These are phyloP conservation scores for Drosophila carrolli DNA, from an alignment of 1,140 invertebrate genomes.

Conservation along the genomic window DNA sequence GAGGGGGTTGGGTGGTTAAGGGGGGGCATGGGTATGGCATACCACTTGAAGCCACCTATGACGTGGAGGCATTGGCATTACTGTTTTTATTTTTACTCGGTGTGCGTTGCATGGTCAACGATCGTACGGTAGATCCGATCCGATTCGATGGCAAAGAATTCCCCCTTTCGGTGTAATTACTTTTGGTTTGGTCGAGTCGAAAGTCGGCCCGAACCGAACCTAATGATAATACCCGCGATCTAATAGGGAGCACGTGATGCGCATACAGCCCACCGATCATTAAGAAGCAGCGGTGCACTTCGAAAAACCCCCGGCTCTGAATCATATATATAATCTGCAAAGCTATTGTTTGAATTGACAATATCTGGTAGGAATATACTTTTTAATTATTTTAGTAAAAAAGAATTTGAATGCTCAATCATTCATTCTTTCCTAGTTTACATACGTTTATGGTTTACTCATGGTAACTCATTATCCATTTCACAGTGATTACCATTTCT, in stretches of 20 bases:
- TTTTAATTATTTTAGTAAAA: too few relatives aligned
- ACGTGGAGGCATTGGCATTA: constrained; percentile 56
- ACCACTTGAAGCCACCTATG: constrained; percentile 38
- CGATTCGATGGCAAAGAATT: constrained; percentile 32
- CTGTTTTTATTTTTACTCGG: constrained; percentile 22
- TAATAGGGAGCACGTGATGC: constrained; percentile 69
- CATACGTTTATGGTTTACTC: too few relatives aligned
- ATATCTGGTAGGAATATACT: too few relatives aligned
- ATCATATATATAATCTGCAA: not conserved
- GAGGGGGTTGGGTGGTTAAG: not conserved
- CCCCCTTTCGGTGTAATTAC: constrained; percentile 33
- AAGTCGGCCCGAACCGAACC: constrained; percentile 41
- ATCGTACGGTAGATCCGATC: constrained; percentile 42
- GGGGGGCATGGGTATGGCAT: not conserved
- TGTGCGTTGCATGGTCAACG: constrained; percentile 49
- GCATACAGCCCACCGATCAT: constrained; percentile 48
- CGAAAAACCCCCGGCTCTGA: constrained; percentile 17
- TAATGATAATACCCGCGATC: constrained; percentile 60
- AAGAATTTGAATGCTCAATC: not conserved
- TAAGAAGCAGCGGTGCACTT: constrained; percentile 28
- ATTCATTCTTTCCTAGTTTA: too few relatives aligned
- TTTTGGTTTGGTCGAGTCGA: constrained; percentile 42
- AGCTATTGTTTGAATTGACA: not conserved
- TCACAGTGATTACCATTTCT: too few relatives aligned
- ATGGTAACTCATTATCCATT: too few relatives aligned